phyloP scores from a whole-genome alignment of 2,797 vertebrate species.

The Melanotaenia nigrans region DNA sequence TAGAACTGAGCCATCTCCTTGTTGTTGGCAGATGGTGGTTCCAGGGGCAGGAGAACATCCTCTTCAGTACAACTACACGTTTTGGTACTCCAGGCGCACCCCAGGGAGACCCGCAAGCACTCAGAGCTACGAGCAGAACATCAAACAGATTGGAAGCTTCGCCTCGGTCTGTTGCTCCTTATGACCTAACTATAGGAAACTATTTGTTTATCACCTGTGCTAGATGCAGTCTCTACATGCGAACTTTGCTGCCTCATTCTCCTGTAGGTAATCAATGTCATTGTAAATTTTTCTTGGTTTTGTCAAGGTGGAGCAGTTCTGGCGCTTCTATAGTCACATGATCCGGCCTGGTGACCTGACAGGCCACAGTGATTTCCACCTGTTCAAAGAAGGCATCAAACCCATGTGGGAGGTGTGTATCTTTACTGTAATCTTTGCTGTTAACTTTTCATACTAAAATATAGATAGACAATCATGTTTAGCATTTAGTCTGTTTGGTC shows the following conservation, averaged over 20 bases:
- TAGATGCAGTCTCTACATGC: background rate
- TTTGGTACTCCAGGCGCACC: conserved; percentile 89
- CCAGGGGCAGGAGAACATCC: conserved; percentile 87
- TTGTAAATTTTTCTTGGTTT: conserved; percentile 2
- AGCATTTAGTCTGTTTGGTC: background rate
- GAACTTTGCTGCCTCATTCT: conserved; percentile 5
- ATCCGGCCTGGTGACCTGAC: conserved; percentile 88
- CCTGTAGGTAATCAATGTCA: background rate
- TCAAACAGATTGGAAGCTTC: conserved; percentile 88
- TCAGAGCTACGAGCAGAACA: conserved; percentile 90
- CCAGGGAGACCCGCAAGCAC: conserved; percentile 87
- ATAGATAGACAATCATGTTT: background rate
- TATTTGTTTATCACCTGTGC: background rate
- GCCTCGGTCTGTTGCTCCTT: conserved; percentile 78
- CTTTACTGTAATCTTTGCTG: background rate
- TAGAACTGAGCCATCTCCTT: background rate
- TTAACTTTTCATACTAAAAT: background rate
- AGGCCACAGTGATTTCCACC: conserved; percentile 89
- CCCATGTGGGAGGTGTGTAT: conserved; percentile 88
- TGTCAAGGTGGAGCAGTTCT: conserved; percentile 88
- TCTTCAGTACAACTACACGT: conserved; percentile 88
- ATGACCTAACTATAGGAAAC: background rate
- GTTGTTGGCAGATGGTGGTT: conserved; percentile 71
- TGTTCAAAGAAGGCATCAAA: conserved; percentile 90
- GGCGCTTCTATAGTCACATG: conserved; percentile 91